Evolutionary conservation across 2,888 invertebrate species (phyloP), one percentile per base, ranked within the genome.

Genomic region (Netelia inedita): DNA sequence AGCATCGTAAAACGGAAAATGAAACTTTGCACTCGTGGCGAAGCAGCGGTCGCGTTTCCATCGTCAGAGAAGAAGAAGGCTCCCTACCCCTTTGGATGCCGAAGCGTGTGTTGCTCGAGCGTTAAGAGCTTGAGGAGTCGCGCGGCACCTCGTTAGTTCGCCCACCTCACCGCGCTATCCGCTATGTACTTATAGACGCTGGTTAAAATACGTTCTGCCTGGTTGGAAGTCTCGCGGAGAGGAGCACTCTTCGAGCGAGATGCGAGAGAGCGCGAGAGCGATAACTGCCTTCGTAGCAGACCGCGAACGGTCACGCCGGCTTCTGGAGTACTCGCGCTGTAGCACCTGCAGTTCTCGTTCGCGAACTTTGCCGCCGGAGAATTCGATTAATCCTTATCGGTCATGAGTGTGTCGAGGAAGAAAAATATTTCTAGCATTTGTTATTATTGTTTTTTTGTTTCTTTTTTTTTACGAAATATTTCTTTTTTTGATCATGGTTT

Each of bases 121-220:
- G 66, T 79, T 79, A 61, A 73, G 85, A 78, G 82, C 74, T 76
- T 80, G 80, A 68, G 65, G 82, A 79, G 84, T 82, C 72, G 57
- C 65, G 88, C 87, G 86, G 87, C 89, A 89, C 88, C 89, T 89
- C 88, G 88, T 89, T 88, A 88, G 88, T 85, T 81, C 85, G 86
- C 85, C 85, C 87, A 84, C 81, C 86, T 63, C 83, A 74, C 59
- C 55, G 59, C 28, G 55, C 53, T 72, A 23, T 75, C 53, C 65
- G 35, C 63, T 71, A 57, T 82, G 76, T 75, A 79, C 83, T 79
- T 83, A 84, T 50, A 71, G 71, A 82, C 85, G 81, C 71, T 72
- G 82, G 82, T 82, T 85, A 83, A 81, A 82, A 82, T 87, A 86
- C 87, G 88, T 88, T 89, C 88, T 88, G 88, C 88, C 88, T 88